Conservation (phyloP, 2,113 vertebrate genomes). For the pig (Sus scrofa) region DNA sequence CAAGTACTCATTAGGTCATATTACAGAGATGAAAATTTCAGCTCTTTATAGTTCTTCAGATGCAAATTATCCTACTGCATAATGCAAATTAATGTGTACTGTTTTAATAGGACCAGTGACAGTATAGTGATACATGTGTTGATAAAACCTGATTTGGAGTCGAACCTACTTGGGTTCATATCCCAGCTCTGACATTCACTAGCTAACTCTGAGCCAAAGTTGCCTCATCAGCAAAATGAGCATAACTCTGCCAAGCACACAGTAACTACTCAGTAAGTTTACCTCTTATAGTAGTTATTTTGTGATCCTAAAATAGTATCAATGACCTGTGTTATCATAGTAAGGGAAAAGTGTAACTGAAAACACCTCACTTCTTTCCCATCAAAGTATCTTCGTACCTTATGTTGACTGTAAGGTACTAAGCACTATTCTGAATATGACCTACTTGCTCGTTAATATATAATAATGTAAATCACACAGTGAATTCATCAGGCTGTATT, state of each 20-base stretch:
- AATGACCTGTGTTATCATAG: not conserved
- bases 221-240: not conserved
- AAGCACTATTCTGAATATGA: not conserved
- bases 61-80: not conserved
- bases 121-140: not conserved
- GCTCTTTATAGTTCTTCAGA: conserved; percentile 46
- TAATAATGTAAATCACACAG: not conserved
- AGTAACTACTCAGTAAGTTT: not conserved
- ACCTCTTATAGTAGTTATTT: not conserved
- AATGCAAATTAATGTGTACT: conserved; percentile 33
- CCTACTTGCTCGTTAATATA: conserved; percentile 4
- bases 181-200: not conserved
- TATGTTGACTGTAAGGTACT: not conserved
- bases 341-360: not conserved
- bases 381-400: not conserved
- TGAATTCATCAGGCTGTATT: not conserved
- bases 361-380: not conserved
- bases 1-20: conserved; percentile 53
- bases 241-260: not conserved
- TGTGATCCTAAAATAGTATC: conserved; percentile 21
- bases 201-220: not conserved
- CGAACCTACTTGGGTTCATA: not conserved
- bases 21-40: conserved; percentile 33
- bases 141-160: not conserved
- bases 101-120: not conserved